phyloP scores from a whole-genome alignment of 2,888 invertebrate species.

The Melieria picta region DNA sequence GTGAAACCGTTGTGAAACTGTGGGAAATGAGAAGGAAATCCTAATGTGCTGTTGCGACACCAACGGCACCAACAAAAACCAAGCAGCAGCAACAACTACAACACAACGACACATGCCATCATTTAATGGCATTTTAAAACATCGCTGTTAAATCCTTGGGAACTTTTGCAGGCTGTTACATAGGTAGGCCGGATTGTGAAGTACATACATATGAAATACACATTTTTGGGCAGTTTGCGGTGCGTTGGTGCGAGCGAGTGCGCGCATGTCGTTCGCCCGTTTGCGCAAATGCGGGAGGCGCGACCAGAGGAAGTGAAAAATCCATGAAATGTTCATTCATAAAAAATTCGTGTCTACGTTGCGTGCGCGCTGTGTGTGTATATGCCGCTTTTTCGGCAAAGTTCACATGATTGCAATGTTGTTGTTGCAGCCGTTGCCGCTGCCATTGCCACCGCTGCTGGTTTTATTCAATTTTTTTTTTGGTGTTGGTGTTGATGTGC shows the following conservation, averaged over 20 bases:
- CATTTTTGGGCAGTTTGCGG: no score
- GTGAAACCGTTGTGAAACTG: background rate
- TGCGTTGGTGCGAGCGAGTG: background rate
- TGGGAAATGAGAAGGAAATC: constrained; percentile 17
- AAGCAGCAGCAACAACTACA: background rate
- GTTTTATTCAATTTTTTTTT: background rate
- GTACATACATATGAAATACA: background rate
- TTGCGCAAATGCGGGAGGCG: background rate
- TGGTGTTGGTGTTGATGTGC: background rate
- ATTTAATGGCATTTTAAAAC: background rate
- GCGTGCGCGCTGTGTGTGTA: constrained; percentile 9
- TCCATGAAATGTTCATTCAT: constrained; percentile 38
- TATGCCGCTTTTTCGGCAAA: background rate
- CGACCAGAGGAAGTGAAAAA: constrained; percentile 19
- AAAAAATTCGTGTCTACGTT: constrained; percentile 23
- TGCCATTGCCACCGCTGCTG: background rate
- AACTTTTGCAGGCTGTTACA: background rate
- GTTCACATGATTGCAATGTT: constrained; percentile 9
- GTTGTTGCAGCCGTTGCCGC: constrained; percentile 24
- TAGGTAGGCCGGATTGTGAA: background rate
- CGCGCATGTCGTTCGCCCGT: background rate
- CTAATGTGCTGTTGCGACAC: background rate
- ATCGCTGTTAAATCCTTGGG: background rate
- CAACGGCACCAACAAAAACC: background rate
- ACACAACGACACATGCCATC: background rate